Percentiles rank a stretch among this genome's conserved stretches.
phyloP scores from a whole-genome alignment of 2,113 vertebrate species.

The Polypterus senegalus region DNA sequence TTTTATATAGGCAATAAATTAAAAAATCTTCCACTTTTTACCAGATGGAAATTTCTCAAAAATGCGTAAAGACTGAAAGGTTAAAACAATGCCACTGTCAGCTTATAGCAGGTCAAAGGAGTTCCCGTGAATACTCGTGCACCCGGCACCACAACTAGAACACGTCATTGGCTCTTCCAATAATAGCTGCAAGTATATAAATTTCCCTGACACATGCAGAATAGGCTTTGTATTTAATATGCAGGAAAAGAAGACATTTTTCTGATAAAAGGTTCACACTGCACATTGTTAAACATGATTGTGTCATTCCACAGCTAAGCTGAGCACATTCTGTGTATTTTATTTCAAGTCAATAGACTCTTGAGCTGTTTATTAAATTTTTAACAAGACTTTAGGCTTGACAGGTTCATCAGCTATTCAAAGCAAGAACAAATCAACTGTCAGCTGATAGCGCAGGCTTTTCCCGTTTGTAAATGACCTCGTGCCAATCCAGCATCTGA shows the following conservation, averaged over 20 bases:
- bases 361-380: constrained; percentile 69
- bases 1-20: constrained; percentile 14
- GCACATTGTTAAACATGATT: constrained; percentile 58
- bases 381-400: constrained; percentile 52
- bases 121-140: no score
- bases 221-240: constrained; percentile 48
- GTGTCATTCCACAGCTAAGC: constrained; percentile 46
- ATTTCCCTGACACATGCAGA: constrained; percentile 42
- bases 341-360: constrained; percentile 60
- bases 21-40: no score
- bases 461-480: constrained; percentile 47
- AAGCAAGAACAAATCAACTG: constrained; percentile 48
- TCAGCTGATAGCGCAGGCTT: constrained; percentile 39
- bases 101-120: neutral
- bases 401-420: constrained; percentile 63
- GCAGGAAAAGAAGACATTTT: constrained; percentile 44
- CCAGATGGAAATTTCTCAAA: no score
- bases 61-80: neutral
- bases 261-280: constrained; percentile 53
- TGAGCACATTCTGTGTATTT: constrained; percentile 53
- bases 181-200: constrained; percentile 47
- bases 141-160: no score
- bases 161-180: constrained; percentile 27
- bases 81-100: constrained; percentile 4
- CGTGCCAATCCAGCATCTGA: constrained; percentile 36